Evolutionary conservation across 2,797 vertebrate species (phyloP), one percentile per base, ranked within the genome.

Genomic region (Hephaestus fuliginosus): DNA sequence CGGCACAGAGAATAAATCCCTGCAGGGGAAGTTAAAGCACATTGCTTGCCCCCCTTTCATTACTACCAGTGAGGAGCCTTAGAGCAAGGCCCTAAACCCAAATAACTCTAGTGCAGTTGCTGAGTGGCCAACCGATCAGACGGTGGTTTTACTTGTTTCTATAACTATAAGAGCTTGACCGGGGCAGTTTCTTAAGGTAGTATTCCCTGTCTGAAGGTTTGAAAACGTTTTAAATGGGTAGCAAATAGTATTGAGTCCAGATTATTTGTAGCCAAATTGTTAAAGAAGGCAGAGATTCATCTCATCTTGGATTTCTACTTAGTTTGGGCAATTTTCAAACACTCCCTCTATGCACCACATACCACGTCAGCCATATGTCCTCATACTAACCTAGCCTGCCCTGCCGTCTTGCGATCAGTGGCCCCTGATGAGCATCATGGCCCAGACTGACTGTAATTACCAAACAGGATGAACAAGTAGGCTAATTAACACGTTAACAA

Each of bases 401-500:
- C 78, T 43, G 43, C 65, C 51, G 68, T 83, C 80, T 84, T 75
- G 87, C 52, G 63, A 53, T 90, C 88, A 56, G 87, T 77, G 82
- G 86, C 87, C 86, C 77, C 80, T 83, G 87, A 87, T 88, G 88
- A 90, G 82, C 51, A 73, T 77, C 85, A 89, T 88, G 86, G 82
- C 84, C 76, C 74, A 56, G 83, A 56, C 87, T 87, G 86, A 49
- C 76, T 87, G 85, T 94, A 93, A 95, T 94, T 92, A 94, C 90
- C 81, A 80, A 87, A 88, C 91, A 91, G 89, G 90, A 86, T 79
- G 88, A 91, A 89, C 89, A 86, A 89, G 92, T 89, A 75, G 86
- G 86, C 88, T 95, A 94, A 95, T 95, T 94, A 95, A 88, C 92
- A 91, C 70, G 61, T 88, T 94, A 94, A 94, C 91, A 80, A 93